Evolutionary conservation across 2,113 vertebrate genomes (phyloP), one percentile per base, ranked within the genome.

Genomic region (Syrmaticus mikado): DNA sequence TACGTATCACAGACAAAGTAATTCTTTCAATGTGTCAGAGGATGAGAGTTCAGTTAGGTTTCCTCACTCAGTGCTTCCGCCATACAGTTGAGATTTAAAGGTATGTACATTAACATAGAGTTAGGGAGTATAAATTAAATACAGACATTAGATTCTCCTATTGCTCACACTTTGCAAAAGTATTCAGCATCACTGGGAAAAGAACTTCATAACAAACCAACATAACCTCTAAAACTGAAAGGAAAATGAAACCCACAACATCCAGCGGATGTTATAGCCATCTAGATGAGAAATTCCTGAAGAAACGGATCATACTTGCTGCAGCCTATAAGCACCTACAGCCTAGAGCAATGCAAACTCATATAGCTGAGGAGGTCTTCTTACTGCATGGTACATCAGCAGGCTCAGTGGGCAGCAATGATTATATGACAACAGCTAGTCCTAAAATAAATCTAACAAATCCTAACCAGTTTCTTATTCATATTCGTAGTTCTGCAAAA

Each of bases 171-270:
- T 50, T 82, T 85, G 17, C 25, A 87, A 80, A 77, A 82, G 84
- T 62, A 66, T 46, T 91, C 58, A 91, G 28, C 27, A 45, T 55
- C 6, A n/a, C 25, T 55, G 88, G 58, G 66, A 82, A 76, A 86
- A 82, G 36, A 73, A 32, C 60, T 89, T 68, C 38, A 10, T 70
- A 66, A 76, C 9, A 76, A 96, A 94, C 62, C 62, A 85, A 28
- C 8, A 9, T 79, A 96, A 94, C 91, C 78, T 70, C 82, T 87
- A 73, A 95, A 94, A 95, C 71, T 89, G 96, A 96, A 95, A 94
- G 83, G 83, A 72, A 36, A 76, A 13, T 82, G 74, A 96, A 94
- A 92, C 53, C 91, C 87, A 86, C 84, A 92, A 73, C 13, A 72
- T 68, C 62, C 81, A 92, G 71, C 76, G 62, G 50, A 89, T 79